Base-by-base conservation (phyloP, 2,888 invertebrate species). In the Creontiades dilutus region DNA sequence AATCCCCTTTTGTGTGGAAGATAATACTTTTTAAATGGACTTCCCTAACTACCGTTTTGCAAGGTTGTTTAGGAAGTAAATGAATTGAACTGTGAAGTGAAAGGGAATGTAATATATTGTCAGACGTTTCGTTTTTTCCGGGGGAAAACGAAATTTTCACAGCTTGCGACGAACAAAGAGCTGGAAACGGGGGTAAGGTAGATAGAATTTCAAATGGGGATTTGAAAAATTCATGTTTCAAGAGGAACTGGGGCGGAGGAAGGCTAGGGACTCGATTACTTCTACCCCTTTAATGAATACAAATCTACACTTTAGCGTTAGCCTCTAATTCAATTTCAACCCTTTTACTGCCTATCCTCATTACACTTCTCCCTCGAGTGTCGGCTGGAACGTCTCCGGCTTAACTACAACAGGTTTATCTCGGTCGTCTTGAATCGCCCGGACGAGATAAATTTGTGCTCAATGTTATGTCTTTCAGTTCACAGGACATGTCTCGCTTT, bases 141-240 rank as follows among this genome's bases (percentile, higher is more conserved):
- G 19, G 28, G 46, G 19, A 78, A 78, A 78, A 46, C 46, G 47
- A 46, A 78, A 78, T 78, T 46, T 78, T 76, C 76, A 19, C 76
- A 23, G 76, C 37, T 37, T 14, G 46, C 78, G 28, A 46, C 78
- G 78, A 78, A 68, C 68, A 68, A 68, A 68, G 68, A 23, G 23
- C 68, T 19, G n/a, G 27, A 68, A 47, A 19, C 46, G 37, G 16
- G 47, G 19, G 46, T 46, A 46, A 78, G 78, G 78, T 46, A 78
- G 78, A 78, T 78, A 78, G 78, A 78, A 78, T 78, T 78, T 78
- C 78, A 78, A 78, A 78, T 78, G 78, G 78, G 78, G 78, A 78
- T 78, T 78, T 78, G 78, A 78, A 78, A 78, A 78, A 78, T 78
- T 78, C 78, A 78, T 78, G 78, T 78, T 78, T 78, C 78, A 47